Conservation (phyloP, 2,797 vertebrate species). For the Crocidura indochinensis region DNA sequence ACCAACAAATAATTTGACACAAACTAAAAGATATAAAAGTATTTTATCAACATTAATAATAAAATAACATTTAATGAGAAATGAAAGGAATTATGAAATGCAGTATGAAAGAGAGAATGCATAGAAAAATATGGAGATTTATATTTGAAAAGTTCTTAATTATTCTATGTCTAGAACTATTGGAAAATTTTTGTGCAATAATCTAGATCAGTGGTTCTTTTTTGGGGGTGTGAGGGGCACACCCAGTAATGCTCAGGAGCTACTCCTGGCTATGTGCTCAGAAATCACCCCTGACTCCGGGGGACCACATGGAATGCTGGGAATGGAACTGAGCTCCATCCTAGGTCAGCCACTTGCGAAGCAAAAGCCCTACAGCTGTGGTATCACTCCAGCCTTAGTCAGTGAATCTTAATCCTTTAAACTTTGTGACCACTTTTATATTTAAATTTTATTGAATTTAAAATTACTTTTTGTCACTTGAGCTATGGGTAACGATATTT, state of each 20-base stretch:
- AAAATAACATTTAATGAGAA: slow-evolving; percentile 49
- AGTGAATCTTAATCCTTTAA: not conserved
- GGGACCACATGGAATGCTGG: too few relatives aligned
- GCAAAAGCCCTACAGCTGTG: too few relatives aligned
- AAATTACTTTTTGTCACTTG: slow-evolving; percentile 5
- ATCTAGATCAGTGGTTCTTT: not conserved
- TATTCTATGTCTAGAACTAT: not conserved
- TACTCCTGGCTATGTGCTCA: too few relatives aligned
- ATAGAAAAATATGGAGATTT: not conserved
- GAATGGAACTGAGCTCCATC: too few relatives aligned
- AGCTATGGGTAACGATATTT: not conserved
- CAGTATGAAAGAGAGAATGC: not conserved
- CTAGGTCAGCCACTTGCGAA: too few relatives aligned
- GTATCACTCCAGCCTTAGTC: not conserved
- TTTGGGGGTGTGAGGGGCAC: too few relatives aligned
- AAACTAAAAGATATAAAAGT: not conserved
- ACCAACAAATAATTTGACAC: slow-evolving; percentile 32
- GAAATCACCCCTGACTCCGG: too few relatives aligned
- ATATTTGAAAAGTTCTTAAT: slow-evolving; percentile 9
- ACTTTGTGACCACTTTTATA: not conserved
- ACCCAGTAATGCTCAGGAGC: too few relatives aligned
- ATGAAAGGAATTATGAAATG: slow-evolving; percentile 10
- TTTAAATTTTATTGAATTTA: slow-evolving; percentile 21
- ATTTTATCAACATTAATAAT: slow-evolving; percentile 12
- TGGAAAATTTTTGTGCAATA: not conserved